phyloP scores from a whole-genome alignment of 1,140 invertebrate genomes.

The Lordiphosa collinella region DNA sequence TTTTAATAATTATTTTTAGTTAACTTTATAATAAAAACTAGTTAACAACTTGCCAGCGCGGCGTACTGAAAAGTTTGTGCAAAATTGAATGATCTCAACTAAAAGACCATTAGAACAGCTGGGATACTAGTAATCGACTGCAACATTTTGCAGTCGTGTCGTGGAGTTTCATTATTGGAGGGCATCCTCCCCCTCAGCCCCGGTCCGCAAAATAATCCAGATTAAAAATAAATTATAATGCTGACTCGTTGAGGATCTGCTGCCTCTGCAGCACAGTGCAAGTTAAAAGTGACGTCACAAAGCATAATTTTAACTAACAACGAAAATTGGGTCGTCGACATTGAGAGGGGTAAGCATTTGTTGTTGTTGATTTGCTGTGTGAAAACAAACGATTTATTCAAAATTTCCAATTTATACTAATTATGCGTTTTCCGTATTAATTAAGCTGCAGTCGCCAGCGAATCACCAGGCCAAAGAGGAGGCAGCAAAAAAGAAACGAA shows the following conservation, averaged over 20 bases:
- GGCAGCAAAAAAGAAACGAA: conserved; percentile 34
- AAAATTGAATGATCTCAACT: no score
- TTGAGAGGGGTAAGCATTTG: conserved; percentile 6
- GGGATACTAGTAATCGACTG: conserved; percentile 3
- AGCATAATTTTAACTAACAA: neutral
- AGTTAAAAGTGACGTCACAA: conserved; percentile 24
- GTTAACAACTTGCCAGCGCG: no score
- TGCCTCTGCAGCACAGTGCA: conserved; percentile 36
- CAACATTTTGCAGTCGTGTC: conserved; percentile 38
- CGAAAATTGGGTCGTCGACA: conserved; percentile 34
- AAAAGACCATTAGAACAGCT: neutral
- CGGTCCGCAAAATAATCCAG: conserved; percentile 44
- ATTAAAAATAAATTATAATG: conserved; percentile 59
- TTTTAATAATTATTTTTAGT: no score
- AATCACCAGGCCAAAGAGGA: conserved; percentile 36
- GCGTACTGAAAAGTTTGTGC: no score
- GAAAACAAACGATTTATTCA: conserved; percentile 15
- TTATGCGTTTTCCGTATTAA: conserved; percentile 34
- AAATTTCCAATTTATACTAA: conserved; percentile 12
- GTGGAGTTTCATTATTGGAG: conserved; percentile 71
- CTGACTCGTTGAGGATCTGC: conserved; percentile 29
- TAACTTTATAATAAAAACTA: no score
- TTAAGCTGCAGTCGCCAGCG: conserved; percentile 25
- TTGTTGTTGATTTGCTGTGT: neutral
- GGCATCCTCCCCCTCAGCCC: neutral